Percentiles rank a stretch among this genome's conserved stretches.
phyloP scores from a whole-genome alignment of 30 jellyfish, hydroid and myxozoan species.

The Pseudorhiza aurosa region DNA sequence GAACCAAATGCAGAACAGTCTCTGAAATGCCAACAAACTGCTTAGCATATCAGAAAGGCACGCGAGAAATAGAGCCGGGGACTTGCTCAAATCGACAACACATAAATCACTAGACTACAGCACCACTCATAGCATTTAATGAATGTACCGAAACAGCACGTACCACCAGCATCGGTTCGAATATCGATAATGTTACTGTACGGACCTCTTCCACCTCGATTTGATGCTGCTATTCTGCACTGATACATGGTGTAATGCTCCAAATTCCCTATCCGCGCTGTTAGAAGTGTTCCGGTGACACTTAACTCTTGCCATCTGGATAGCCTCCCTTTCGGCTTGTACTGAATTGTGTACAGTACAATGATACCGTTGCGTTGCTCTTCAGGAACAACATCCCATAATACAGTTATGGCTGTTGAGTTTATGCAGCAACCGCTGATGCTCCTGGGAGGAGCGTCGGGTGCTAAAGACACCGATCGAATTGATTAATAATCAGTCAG shows the following conservation, averaged over 20 bases:
- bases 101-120: neutral
- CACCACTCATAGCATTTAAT: neutral
- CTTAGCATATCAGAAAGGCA: too few species aligned
- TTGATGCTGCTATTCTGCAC: neutral
- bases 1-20: too few species aligned
- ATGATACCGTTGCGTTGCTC: conserved; percentile 37
- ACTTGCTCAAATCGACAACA: neutral
- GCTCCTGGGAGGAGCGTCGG: conserved; percentile 37
- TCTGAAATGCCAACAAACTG: too few species aligned
- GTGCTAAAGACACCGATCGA: neutral
- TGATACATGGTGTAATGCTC: conserved; percentile 5
- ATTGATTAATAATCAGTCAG: too few species aligned
- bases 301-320: conserved; percentile 5
- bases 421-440: neutral
- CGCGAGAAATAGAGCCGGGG: too few species aligned
- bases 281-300: neutral
- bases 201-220: neutral
- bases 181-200: conserved; percentile 5
- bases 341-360: neutral
- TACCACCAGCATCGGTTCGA: conserved; percentile 28
- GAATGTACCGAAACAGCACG: neutral
- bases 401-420: conserved; percentile 15
- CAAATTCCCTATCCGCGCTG: neutral
- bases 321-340: neutral
- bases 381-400: conserved; percentile 19